Base-by-base conservation (phyloP, 2,797 vertebrate genomes). In the Aselliscus stoliczkanus region DNA sequence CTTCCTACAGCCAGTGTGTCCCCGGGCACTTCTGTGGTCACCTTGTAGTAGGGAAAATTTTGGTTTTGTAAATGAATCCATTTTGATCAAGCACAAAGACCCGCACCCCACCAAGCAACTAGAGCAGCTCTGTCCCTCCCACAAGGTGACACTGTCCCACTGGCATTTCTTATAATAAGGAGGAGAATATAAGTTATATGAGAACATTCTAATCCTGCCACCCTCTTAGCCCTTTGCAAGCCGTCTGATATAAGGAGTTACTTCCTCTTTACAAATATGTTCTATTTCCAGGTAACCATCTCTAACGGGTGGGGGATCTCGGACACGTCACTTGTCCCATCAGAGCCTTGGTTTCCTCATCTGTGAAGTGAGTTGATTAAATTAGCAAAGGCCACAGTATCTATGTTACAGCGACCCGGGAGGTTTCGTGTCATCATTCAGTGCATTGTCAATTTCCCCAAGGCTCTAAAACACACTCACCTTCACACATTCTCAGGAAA, bases 61-160 rank as follows among this genome's bases (percentile, higher is more conserved):
- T 67, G 72, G 47, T 94, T 97, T 67, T 47, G 31, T 77, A 95
- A 96, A 83, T 44, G 81, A 47, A 39, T 20, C 60, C n/a, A 37
- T 37, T 96, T 50, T 96, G 95, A 77, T 93, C 79, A 64, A 23
- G 8, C 37, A 39, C 69, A 17, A 89, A n/a, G n/a, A 17, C 73
- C 56, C 85, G 8, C 60, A 56, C 56, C 60, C 60, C 52, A 8
- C 50, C 11, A 8, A 94, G 23, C 10, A 91, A 6, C 87, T 29
- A 79, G 94, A 97, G 85, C n/a, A 76, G 79, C 2, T 14, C 87
- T 95, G 94, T 87, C 69, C 95, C 80, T 84, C 75, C 91, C 47
- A 20, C 92, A 31, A 44, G 58, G 29, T 83, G 67, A 56, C 4
- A 44, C 0, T 0, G 39, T 83, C 9, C 56, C 67, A 77, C 29